Base-by-base conservation (phyloP, 2,113 vertebrate species). In the Willisornis vidua region DNA sequence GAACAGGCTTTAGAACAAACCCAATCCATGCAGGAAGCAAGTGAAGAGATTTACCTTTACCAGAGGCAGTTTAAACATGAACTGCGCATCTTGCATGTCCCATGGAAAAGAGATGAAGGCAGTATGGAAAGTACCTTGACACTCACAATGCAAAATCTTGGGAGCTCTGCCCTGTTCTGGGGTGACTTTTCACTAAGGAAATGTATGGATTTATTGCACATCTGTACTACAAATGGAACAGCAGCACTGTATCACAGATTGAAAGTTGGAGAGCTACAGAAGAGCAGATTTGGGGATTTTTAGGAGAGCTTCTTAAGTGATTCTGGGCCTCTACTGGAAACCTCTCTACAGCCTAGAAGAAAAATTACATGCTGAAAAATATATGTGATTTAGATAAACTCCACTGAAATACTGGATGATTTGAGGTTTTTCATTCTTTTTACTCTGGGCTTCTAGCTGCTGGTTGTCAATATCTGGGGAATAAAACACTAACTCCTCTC, bases 261-360 rank as follows among this genome's bases (percentile, higher is more conserved):
- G 49, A n/a, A 85, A 73, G 20, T 9, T 57, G 37, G 6, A 93
- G 28, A 79, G 19, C 23, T 55, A 29, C 23, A 70, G 28, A 65
- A 63, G 3, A 45, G 35, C 29, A 72, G 28, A 24, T 54, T 10
- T 45, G 19, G 14, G 31, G 37, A 57, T 15, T 81, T 76, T 76
- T 37, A 12, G 10, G 12, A 19, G 17, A 87, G 14, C 0, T 5
- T 48, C 2, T 0, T 45, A 65, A 78, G 41, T 16, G 0, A 41
- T 23, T 37, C 33, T 41, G 22, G 31, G 88, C 39, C 19, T 65
- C 49, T 41, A 28, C 52, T 14, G 26, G 35, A 90, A 93, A 80
- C 3, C 55, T 4, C 29, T 74, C 46, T 20, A 37, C 4, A 41
- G 19, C 29, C 35, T 39, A 39, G 43, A 71, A 89, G 16, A 39